Conservation (phyloP, 2,888 invertebrate genomes). For the Steinernema carpocapsae region DNA sequence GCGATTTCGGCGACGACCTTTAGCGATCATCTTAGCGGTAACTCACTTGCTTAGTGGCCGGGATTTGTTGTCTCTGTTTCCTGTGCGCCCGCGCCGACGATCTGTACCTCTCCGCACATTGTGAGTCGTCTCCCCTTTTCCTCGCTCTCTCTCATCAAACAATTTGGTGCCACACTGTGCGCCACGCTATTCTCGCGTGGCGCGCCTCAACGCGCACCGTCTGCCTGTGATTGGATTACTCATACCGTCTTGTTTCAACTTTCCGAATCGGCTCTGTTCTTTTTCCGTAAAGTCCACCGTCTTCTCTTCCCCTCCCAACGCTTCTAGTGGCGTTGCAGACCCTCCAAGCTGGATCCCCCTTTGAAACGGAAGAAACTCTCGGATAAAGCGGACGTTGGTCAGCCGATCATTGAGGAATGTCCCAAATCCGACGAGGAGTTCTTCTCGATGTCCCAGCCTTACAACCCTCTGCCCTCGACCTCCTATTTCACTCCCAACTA, state of each 20-base stretch:
- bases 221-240: constrained; percentile 29
- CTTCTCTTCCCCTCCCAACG: background rate
- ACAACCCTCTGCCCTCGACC: constrained; percentile 23
- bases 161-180: constrained; percentile 35
- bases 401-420: constrained; percentile 1
- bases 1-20: too few species aligned
- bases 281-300: background rate
- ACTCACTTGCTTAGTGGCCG: constrained; percentile 21
- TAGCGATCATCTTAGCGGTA: constrained; percentile 1
- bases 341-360: constrained; percentile 7
- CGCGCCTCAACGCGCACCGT: constrained; percentile 34
- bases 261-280: constrained; percentile 29
- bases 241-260: constrained; percentile 34
- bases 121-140: constrained; percentile 27
- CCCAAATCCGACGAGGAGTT: constrained; percentile 31
- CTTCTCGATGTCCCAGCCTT: background rate
- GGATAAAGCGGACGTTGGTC: background rate
- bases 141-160: constrained; percentile 34
- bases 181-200: constrained; percentile 25
- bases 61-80: constrained; percentile 33
- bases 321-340: background rate
- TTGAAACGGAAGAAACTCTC: constrained; percentile 16
- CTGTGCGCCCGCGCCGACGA: constrained; percentile 20
- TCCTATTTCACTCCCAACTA: constrained; percentile 1
- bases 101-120: constrained; percentile 28